Evolutionary conservation across 2,888 invertebrate species (phyloP).

Genomic region (Parnassius orleans): DNA sequence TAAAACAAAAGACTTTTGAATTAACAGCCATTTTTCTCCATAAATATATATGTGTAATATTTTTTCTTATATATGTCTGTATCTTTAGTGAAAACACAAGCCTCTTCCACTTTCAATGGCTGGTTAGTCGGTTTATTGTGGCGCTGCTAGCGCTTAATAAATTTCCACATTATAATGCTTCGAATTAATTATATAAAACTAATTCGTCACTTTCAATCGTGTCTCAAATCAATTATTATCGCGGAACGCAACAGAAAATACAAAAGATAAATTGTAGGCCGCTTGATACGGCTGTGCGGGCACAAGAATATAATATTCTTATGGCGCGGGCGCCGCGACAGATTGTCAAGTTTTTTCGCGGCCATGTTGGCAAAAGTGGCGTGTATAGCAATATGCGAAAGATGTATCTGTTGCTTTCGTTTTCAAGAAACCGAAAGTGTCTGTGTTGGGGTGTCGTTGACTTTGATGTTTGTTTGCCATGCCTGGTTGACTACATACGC

Average conservation of each 20-base stretch:
- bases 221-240: constrained; percentile 11
- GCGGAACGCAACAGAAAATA: constrained; percentile 29
- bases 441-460: constrained; percentile 76
- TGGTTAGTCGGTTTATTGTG: too few relatives aligned
- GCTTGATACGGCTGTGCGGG: constrained; percentile 49
- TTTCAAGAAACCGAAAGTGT: constrained; percentile 78
- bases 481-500: constrained; percentile 61
- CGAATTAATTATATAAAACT: constrained; percentile 10
- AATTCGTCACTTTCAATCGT: constrained; percentile 24
- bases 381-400: constrained; percentile 53
- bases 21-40: not conserved
- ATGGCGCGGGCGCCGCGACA: constrained; percentile 61
- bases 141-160: too few relatives aligned
- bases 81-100: too few relatives aligned
- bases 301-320: too few relatives aligned
- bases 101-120: too few relatives aligned
- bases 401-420: constrained; percentile 71
- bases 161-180: too few relatives aligned
- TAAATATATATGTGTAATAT: not conserved
- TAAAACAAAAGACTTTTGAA: not conserved
- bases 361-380: constrained; percentile 68
- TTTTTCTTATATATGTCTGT: too few relatives aligned
- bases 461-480: constrained; percentile 77
- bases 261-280: constrained; percentile 60
- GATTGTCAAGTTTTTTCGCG: constrained; percentile 65